Conservation (phyloP, 2,113 vertebrate species). For the Heloderma charlesbogerti region DNA sequence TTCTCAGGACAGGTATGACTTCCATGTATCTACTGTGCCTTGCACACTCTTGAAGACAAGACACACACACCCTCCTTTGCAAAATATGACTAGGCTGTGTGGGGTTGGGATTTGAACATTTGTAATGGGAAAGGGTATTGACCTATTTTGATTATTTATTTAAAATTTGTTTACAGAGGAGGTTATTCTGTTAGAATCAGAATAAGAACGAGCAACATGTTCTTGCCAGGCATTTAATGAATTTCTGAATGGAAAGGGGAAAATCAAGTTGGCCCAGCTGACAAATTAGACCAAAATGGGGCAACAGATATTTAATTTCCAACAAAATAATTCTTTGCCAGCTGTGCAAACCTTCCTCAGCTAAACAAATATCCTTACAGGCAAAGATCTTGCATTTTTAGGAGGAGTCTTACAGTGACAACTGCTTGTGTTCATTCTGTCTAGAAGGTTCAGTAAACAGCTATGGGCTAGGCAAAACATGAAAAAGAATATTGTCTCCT, state of each 20-base stretch:
- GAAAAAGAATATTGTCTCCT: neutral
- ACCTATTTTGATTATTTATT: conserved; percentile 5
- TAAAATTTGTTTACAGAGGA: neutral
- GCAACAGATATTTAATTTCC: conserved; percentile 30
- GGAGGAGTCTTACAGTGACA: conserved; percentile 21
- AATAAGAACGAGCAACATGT: neutral
- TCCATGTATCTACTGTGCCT: no score
- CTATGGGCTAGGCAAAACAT: rapidly evolving
- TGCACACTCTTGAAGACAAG: neutral
- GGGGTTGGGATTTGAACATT: neutral
- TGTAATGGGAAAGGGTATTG: neutral
- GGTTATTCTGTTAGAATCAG: neutral
- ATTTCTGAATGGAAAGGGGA: neutral
- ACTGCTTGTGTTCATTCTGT: neutral
- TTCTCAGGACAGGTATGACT: neutral
- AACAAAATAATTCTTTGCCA: neutral
- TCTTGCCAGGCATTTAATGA: neutral
- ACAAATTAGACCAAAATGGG: conserved; percentile 21
- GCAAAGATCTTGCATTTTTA: conserved; percentile 21
- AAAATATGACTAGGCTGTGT: neutral
- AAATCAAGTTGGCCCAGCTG: neutral
- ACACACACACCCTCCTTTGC: neutral
- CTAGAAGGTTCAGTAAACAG: conserved; percentile 29
- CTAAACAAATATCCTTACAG: conserved; percentile 26
- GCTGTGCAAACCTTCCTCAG: neutral